A percentile compares a stretch with the other conserved stretches of the same genome.
Conservation (phyloP, 2,797 vertebrate genomes). For the Acanthis flammea region DNA sequence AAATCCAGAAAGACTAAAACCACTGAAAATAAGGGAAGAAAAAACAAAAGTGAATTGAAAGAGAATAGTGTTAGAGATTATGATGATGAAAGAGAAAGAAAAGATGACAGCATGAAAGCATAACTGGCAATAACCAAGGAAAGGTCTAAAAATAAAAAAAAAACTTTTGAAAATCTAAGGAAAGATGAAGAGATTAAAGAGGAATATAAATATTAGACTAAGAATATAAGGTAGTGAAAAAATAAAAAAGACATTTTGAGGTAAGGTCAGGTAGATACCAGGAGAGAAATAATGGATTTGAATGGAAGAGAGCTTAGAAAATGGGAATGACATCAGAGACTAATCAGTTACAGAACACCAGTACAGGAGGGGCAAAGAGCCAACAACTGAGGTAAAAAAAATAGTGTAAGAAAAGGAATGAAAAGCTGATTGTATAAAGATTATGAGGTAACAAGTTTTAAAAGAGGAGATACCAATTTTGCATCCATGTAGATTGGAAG, state of each 20-base stretch:
- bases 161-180: neutral
- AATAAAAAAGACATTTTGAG: neutral
- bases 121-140: neutral
- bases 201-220: neutral
- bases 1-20: neutral
- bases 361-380: neutral
- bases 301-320: neutral
- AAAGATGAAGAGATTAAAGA: neutral
- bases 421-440: neutral
- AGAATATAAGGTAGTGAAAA: neutral
- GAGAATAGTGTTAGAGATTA: neutral
- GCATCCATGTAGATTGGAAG: neutral
- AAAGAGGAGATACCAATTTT: neutral
- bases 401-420: neutral
- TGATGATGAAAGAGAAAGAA: neutral
- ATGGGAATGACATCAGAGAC: neutral
- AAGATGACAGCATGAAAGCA: neutral
- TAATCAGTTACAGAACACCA: neutral
- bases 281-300: neutral
- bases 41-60: neutral
- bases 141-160: neutral
- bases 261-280: neutral
- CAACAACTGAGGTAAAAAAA: neutral
- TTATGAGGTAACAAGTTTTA: neutral
- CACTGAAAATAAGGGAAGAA: neutral